These are phyloP conservation scores for Penelope pileata DNA, from an alignment of 2,113 vertebrate genomes.

Conservation along the genomic window DNA sequence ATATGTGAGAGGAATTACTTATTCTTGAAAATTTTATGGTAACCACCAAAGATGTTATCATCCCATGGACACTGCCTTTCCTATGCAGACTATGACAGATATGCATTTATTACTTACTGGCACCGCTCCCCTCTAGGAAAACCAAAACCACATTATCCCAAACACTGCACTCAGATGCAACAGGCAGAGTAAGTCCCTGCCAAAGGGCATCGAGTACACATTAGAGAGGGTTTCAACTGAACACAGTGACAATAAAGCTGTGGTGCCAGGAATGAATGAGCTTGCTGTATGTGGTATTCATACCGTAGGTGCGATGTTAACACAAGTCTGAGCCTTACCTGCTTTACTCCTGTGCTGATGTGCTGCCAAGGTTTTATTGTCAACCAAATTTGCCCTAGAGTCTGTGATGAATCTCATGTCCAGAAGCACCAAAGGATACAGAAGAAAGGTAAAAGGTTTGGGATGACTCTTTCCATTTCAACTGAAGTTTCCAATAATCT, in stretches of 20 bases:
- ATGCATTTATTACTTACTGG: conserved; percentile 17
- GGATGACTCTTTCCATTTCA: not conserved
- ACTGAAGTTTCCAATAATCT: not conserved
- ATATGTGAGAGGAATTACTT: not conserved
- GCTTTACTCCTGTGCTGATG: not conserved
- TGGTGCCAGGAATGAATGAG: not conserved
- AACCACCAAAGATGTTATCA: conserved; percentile 27
- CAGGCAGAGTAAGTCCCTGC: not conserved
- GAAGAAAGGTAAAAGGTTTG: not conserved
- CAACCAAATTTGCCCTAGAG: not conserved
- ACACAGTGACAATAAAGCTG: not conserved
- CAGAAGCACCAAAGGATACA: not conserved
- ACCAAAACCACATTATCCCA: conserved; percentile 18
- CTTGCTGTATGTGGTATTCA: not conserved
- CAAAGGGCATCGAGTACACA: not conserved
- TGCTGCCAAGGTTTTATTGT: not conserved
- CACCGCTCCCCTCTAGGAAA: not conserved
- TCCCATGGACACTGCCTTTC: conserved; percentile 8
- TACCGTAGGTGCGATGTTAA: not conserved
- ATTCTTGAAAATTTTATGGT: conserved; percentile 20
- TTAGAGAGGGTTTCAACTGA: not conserved
- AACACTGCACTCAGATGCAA: not conserved
- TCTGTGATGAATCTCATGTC: not conserved
- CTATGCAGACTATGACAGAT: conserved; percentile 1
- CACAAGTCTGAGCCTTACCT: not conserved